A percentile compares a stretch with the other conserved stretches of the same genome.
These are phyloP conservation scores for Alcis repandata DNA, from an alignment of 2,888 invertebrate species.

Conservation along the genomic window DNA sequence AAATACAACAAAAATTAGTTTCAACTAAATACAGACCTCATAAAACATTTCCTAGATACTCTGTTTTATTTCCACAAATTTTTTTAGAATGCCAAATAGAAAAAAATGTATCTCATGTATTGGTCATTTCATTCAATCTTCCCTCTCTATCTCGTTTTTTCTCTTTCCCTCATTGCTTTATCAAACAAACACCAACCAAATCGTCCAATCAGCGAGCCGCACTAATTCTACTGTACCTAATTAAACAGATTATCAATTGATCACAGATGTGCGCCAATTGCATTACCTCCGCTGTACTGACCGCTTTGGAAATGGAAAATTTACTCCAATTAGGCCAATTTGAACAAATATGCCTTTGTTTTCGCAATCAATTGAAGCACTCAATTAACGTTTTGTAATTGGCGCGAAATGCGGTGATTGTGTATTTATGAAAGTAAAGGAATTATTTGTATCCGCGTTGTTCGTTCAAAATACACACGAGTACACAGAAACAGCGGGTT, in stretches of 20 bases:
- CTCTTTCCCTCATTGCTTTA: no score
- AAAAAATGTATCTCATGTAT: no score
- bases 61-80: no score
- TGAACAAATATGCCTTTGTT: conserved; percentile 26
- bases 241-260: conserved; percentile 56
- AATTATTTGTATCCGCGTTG: background rate
- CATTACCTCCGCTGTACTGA: conserved; percentile 42
- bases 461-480: background rate
- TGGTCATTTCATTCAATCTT: no score
- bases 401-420: conserved; percentile 7
- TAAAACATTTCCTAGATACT: no score
- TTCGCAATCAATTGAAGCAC: conserved; percentile 4
- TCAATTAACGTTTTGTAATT: conserved; percentile 21
- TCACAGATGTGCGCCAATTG: conserved; percentile 52
- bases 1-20: no score
- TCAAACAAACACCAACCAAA: no score
- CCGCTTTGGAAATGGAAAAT: conserved; percentile 28
- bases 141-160: no score
- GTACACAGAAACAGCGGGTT: no score
- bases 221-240: conserved; percentile 40
- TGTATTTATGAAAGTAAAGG: conserved; percentile 26
- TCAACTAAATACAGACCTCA: no score
- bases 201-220: background rate
- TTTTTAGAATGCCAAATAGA: no score
- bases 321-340: conserved; percentile 11